Evolutionary conservation across 2,797 vertebrate genomes (phyloP).

Genomic region (Sciurus carolinensis): DNA sequence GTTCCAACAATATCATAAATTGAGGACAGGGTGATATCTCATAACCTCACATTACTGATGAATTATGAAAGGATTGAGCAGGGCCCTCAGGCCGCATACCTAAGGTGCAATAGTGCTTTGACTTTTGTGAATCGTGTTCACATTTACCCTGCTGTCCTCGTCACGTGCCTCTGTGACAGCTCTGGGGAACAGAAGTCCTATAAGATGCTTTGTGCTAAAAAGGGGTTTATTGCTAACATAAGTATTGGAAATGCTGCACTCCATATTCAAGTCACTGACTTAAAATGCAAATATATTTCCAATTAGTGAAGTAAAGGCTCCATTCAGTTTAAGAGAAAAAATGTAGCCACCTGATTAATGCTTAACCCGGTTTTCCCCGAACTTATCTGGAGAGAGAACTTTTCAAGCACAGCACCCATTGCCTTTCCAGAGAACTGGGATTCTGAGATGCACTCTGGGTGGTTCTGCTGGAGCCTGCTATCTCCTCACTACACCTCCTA

Average conservation of each 20-base stretch:
- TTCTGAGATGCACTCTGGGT: neutral
- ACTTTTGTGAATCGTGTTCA: neutral
- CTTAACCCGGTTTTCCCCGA: neutral
- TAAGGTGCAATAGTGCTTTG: neutral
- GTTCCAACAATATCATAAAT: neutral
- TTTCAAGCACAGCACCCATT: neutral
- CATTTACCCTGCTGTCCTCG: neutral
- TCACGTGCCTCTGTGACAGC: neutral
- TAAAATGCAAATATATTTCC: neutral
- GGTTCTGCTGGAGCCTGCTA: accelerated
- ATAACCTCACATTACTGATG: neutral
- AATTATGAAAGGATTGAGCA: neutral
- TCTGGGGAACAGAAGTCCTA: neutral
- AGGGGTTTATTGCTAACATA: neutral
- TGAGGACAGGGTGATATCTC: neutral
- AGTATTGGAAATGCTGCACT: neutral
- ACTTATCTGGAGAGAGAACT: neutral
- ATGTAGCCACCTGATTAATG: neutral
- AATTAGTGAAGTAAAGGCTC: neutral
- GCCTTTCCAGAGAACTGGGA: neutral
- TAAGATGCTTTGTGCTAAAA: neutral
- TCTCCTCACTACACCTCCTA: too few species aligned
- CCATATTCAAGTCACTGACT: neutral
- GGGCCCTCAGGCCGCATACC: neutral
- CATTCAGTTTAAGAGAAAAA: neutral